phyloP scores from a whole-genome alignment of 2,888 invertebrate species.

The Agriopis aurantiaria region DNA sequence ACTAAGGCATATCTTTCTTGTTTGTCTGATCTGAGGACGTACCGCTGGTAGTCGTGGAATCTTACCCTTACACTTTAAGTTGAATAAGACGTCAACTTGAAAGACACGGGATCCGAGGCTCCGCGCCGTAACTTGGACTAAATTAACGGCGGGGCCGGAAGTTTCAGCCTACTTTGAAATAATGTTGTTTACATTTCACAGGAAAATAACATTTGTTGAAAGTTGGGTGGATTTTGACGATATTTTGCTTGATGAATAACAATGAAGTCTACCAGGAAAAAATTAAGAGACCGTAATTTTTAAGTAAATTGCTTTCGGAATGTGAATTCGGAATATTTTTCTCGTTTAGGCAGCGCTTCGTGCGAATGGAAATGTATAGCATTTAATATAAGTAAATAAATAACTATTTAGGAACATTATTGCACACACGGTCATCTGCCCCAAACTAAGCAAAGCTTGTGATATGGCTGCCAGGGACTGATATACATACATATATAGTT shows the following conservation, averaged over 20 bases:
- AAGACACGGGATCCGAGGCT: conserved; percentile 1
- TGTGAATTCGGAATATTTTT: too few relatives aligned
- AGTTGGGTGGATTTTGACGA: not conserved
- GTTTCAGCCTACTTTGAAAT: conserved; percentile 2
- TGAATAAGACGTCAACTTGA: conserved; percentile 4
- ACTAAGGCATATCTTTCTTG: too few relatives aligned
- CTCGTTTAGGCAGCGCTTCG: too few relatives aligned
- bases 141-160: not conserved
- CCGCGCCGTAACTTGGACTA: not conserved
- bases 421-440: too few relatives aligned
- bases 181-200: conserved; percentile 2
- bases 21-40: too few relatives aligned
- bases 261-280: not conserved
- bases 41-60: not conserved
- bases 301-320: not conserved
- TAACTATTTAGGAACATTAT: too few relatives aligned
- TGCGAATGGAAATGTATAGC: too few relatives aligned
- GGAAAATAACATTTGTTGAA: not conserved
- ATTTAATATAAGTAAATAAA: too few relatives aligned
- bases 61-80: not conserved
- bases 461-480: too few relatives aligned
- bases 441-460: too few relatives aligned
- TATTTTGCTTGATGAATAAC: not conserved
- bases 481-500: too few relatives aligned
- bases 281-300: not conserved